A percentile compares a stretch with the other conserved stretches of the same genome.
These are phyloP conservation scores for Capitella teleta DNA, from an alignment of 1,140 invertebrate species.

Conservation along the genomic window DNA sequence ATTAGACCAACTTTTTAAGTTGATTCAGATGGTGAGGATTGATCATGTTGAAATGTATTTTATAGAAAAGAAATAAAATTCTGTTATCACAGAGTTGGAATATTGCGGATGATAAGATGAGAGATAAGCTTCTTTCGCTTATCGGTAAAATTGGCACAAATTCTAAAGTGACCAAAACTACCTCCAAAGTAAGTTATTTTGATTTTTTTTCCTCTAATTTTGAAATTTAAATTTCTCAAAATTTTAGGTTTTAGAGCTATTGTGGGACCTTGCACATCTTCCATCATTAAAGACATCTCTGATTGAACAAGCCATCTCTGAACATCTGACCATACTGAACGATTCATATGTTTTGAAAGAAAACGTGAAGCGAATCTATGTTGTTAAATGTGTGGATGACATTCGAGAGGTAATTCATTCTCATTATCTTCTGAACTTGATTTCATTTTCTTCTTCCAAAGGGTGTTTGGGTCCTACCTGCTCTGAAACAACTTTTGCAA, in stretches of 20 bases:
- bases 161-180: slow-evolving; percentile 33
- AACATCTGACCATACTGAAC: slow-evolving; percentile 46
- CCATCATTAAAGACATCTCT: slow-evolving; percentile 39
- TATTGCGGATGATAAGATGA: slow-evolving; percentile 40
- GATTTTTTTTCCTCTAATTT: neutral
- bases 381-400: slow-evolving; percentile 46
- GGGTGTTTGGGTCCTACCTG: slow-evolving; percentile 41
- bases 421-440: neutral
- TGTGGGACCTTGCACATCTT: slow-evolving; percentile 47
- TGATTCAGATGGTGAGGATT: slow-evolving; percentile 41
- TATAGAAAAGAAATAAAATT: neutral
- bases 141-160: slow-evolving; percentile 48
- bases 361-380: slow-evolving; percentile 43
- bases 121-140: slow-evolving; percentile 44
- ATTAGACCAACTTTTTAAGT: slow-evolving; percentile 43
- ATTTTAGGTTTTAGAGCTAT: slow-evolving; percentile 42
- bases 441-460: slow-evolving; percentile 10
- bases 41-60: neutral
- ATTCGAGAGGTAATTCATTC: slow-evolving; percentile 39
- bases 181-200: slow-evolving; percentile 24
- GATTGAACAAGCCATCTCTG: slow-evolving; percentile 44
- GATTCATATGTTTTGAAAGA: slow-evolving; percentile 43
- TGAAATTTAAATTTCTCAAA: neutral
- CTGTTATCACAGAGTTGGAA: slow-evolving; percentile 42
- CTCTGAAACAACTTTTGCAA: slow-evolving; percentile 44